A percentile compares a stretch with the other conserved stretches of the same genome.
Conservation (phyloP, 2,888 invertebrate species). For the Drosophila anceps region DNA sequence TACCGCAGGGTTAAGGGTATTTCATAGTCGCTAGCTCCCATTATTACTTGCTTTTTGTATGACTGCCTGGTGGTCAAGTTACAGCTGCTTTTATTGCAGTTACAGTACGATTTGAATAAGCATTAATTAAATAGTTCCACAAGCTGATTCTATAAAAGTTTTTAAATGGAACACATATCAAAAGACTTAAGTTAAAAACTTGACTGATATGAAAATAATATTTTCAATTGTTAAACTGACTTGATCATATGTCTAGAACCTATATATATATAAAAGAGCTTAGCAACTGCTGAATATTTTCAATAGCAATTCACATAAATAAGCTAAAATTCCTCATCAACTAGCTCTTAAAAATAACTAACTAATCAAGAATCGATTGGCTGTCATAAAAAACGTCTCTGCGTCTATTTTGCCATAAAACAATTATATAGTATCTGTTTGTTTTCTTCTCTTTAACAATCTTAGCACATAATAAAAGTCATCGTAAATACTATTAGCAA, state of each 20-base stretch:
- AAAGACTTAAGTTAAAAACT: slow-evolving; percentile 53
- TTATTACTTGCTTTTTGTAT: slow-evolving; percentile 14
- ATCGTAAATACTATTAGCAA: slow-evolving; percentile 8
- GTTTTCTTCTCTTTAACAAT: slow-evolving; percentile 39
- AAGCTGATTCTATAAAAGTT: slow-evolving; percentile 26
- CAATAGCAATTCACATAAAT: slow-evolving; percentile 13
- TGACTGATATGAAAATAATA: background rate
- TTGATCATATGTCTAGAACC: background rate
- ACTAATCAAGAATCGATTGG: slow-evolving; percentile 45
- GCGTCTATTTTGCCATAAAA: slow-evolving; percentile 42
- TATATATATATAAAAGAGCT: background rate
- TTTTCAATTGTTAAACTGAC: background rate
- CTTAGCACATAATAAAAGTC: slow-evolving; percentile 62
- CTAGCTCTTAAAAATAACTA: slow-evolving; percentile 10
- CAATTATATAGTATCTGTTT: slow-evolving; percentile 41
- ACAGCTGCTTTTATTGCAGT: slow-evolving; percentile 20
- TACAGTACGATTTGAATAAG: slow-evolving; percentile 7
- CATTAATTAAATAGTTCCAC: slow-evolving; percentile 60
- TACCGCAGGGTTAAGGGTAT: background rate
- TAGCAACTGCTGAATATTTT: background rate
- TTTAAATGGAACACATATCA: slow-evolving; percentile 29
- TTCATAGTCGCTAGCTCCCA: background rate
- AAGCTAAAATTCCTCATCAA: slow-evolving; percentile 8
- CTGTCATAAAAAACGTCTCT: slow-evolving; percentile 44
- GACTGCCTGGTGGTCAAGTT: background rate